phyloP scores from a whole-genome alignment of 2,797 vertebrate genomes.

The Galaxias olidus region DNA sequence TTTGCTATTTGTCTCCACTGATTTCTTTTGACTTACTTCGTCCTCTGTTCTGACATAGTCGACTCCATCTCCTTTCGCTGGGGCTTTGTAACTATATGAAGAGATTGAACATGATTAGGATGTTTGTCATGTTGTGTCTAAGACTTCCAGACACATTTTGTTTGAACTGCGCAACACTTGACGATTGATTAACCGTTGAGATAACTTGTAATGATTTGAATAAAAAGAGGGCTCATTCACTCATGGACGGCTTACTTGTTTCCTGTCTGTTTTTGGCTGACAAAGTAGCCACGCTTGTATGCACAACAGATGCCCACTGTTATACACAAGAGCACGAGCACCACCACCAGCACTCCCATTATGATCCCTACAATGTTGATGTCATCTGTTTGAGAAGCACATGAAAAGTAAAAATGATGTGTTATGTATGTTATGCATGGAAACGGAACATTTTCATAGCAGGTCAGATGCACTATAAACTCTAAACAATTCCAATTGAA shows the following conservation, averaged over 20 bases:
- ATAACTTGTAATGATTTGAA: too few species aligned
- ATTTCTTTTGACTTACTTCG: conserved; percentile 80
- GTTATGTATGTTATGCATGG: background rate
- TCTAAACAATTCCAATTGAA: too few species aligned
- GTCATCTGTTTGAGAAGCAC: conserved; percentile 81
- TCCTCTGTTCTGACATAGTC: conserved; percentile 96
- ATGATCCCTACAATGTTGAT: conserved; percentile 89
- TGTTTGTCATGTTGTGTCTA: background rate
- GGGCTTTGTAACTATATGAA: conserved; percentile 87
- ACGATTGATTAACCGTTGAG: too few species aligned
- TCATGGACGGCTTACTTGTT: conserved; percentile 81
- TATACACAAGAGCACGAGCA: conserved; percentile 86
- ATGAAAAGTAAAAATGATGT: background rate
- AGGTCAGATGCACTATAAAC: too few species aligned
- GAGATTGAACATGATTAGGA: conserved; percentile 13
- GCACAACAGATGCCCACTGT: conserved; percentile 92
- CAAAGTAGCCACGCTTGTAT: conserved; percentile 91
- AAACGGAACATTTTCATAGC: too few species aligned
- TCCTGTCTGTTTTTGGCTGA: conserved; percentile 81
- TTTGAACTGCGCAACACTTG: too few species aligned
- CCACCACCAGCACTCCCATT: conserved; percentile 89
- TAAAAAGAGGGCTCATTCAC: background rate
- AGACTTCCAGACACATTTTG: background rate
- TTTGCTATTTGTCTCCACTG: background rate
- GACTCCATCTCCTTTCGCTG: conserved; percentile 89